Base-by-base conservation (phyloP, 2,797 vertebrate species). In the Phrynocephalus guinanensis region DNA sequence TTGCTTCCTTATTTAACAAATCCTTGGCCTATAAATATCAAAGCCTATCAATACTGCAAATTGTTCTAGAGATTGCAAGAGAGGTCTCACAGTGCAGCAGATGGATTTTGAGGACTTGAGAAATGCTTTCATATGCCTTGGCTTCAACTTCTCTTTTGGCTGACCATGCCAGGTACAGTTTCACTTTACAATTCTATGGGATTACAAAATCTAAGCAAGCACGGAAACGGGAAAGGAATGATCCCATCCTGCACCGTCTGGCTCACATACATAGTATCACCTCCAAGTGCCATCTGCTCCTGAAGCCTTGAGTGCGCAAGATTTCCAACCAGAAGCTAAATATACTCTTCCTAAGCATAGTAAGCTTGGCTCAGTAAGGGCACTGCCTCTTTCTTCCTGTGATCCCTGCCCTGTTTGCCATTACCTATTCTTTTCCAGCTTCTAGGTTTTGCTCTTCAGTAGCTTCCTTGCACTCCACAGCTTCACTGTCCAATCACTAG, bases 401-500 rank as follows among this genome's bases (percentile, higher is more conserved):
- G 77, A 85, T 88, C 89, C 86, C 88, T 4, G 8, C 28, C n/a
- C 28, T n/a, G 26, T 84, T 48, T 71, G 38, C 0, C 33, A 83
- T 44, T 79, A 88, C 90, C 89, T 89, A 90, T 87, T 44, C 67
- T 79, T 44, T 86, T 1, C 56, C 91, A 91, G 91, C 56, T 92
- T 87, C 91, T 96, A 95, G 93, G 88, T 92, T 1, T 93, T 94
- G 90, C 92, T 90, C 0, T 92, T 1, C 3, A 95, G 95, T n/a
- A 95, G 85, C 87, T 96, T 95, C 93, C 96, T 96, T 9, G 91
- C 86, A 1, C 94, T 96, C 98, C 98, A 99, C 95, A 99, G 97
- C 97, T 99, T 99, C 97, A 99, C 98, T 20, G 97, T 98, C 96
- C 97, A 97, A 97, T 99, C 98, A 3, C 99, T 99, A 95, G 70